A percentile compares a stretch with the other conserved stretches of the same genome.
These are phyloP conservation scores for Oryzias celebensis DNA, from an alignment of 2,113 vertebrate species.

Conservation along the genomic window DNA sequence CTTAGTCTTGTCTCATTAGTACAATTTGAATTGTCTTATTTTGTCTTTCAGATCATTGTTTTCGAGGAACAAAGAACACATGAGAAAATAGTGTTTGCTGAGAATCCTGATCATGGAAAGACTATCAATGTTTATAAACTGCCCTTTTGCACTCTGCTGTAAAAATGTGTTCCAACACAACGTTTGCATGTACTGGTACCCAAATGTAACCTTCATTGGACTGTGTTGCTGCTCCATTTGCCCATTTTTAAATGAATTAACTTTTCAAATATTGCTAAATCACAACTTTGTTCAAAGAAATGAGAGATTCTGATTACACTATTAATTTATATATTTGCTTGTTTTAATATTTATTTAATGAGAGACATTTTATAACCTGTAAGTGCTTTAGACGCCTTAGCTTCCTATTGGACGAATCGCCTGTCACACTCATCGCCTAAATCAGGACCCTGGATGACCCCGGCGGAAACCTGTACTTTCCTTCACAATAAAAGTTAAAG, in stretches of 20 bases:
- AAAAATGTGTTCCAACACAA: constrained; percentile 20
- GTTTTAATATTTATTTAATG: too few species aligned
- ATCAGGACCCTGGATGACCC: too few species aligned
- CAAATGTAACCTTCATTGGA: background rate
- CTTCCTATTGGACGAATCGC: constrained; percentile 32
- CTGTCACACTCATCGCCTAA: constrained; percentile 1
- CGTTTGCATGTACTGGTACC: background rate
- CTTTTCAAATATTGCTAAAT: too few species aligned
- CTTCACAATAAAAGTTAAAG: constrained; percentile 37
- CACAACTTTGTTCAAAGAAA: too few species aligned
- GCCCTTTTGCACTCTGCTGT: constrained; percentile 69
- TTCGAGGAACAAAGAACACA: constrained; percentile 85
- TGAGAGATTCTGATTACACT: too few species aligned
- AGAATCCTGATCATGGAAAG: constrained; percentile 80
- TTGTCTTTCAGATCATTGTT: constrained; percentile 79
- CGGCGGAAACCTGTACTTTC: background rate
- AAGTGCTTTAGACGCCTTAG: too few species aligned
- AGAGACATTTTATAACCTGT: too few species aligned
- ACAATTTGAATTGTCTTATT: background rate
- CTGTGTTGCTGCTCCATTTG: too few species aligned
- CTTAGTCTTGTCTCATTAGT: background rate
- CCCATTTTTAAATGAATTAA: too few species aligned
- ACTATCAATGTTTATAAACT: constrained; percentile 72
- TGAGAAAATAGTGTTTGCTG: constrained; percentile 77
- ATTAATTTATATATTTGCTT: too few species aligned